phyloP scores from a whole-genome alignment of 2,888 invertebrate species.

The Trilocha varians region DNA sequence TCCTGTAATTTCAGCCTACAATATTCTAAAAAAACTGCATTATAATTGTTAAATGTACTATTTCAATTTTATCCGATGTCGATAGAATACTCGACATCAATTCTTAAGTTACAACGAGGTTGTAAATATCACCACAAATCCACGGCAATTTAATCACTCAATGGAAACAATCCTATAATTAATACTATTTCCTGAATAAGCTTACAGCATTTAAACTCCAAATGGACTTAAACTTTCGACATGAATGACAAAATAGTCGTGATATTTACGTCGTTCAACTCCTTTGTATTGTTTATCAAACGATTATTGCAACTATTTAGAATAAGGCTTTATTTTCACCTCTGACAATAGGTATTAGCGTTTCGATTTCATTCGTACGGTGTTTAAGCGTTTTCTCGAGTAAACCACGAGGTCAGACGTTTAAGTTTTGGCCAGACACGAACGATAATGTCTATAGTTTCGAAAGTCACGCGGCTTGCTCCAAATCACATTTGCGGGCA shows the following conservation, averaged over 20 bases:
- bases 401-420: conserved; percentile 49
- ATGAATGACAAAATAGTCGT: not conserved
- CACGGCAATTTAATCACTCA: no score
- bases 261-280: not conserved
- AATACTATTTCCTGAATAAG: no score
- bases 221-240: not conserved
- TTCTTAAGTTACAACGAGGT: no score
- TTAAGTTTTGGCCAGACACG: conserved; percentile 61
- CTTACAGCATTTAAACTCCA: no score
- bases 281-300: conserved; percentile 14
- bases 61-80: no score
- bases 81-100: no score
- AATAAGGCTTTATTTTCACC: not conserved
- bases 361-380: not conserved
- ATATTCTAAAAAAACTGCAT: no score
- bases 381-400: conserved; percentile 4
- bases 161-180: not conserved
- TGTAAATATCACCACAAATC: no score
- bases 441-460: conserved; percentile 57
- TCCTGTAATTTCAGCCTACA: no score
- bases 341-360: not conserved
- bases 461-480: conserved; percentile 58
- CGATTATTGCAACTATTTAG: conserved; percentile 19
- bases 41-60: no score
- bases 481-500: conserved; percentile 46